Percentiles rank a stretch among this genome's conserved stretches.
These are phyloP conservation scores for Neotoxoptera formosana DNA, from an alignment of 1,140 invertebrate genomes.

Conservation along the genomic window DNA sequence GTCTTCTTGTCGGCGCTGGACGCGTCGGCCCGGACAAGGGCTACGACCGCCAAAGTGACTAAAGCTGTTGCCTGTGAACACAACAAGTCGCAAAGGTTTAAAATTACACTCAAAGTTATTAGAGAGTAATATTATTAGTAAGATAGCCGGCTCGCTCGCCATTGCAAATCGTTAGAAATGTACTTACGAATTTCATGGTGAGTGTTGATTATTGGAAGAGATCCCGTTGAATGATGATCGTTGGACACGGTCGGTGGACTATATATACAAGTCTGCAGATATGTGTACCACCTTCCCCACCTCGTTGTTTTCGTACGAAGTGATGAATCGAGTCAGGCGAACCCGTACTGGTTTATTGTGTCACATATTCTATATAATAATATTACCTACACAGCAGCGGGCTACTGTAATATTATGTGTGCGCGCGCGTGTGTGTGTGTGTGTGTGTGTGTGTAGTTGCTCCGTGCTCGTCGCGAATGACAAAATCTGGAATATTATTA, in stretches of 20 bases:
- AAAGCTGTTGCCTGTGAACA: constrained; percentile 4
- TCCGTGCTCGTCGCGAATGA: neutral
- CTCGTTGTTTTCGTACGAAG: neutral
- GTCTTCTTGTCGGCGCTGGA: neutral
- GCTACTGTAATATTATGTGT: neutral
- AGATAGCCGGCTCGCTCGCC: neutral
- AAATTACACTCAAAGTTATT: neutral
- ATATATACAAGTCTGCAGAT: constrained; percentile 28
- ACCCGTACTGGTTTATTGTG: neutral
- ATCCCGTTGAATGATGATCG: neutral
- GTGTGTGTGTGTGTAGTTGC: neutral
- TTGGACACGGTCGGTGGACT: neutral
- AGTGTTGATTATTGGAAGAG: neutral
- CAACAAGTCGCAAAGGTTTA: neutral
- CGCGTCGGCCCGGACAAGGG: constrained; percentile 18
- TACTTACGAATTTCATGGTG: constrained; percentile 51
- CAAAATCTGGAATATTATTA: constrained; percentile 43
- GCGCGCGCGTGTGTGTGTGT: neutral
- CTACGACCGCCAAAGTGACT: constrained; percentile 16
- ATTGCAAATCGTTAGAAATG: neutral
- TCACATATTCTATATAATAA: neutral
- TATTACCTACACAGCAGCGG: neutral
- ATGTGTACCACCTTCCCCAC: neutral
- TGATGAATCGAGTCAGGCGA: neutral
- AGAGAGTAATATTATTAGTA: neutral